A percentile compares a stretch with the other conserved stretches of the same genome.
phyloP scores from a whole-genome alignment of 1,140 invertebrate genomes.

The Helicoverpa armigera region DNA sequence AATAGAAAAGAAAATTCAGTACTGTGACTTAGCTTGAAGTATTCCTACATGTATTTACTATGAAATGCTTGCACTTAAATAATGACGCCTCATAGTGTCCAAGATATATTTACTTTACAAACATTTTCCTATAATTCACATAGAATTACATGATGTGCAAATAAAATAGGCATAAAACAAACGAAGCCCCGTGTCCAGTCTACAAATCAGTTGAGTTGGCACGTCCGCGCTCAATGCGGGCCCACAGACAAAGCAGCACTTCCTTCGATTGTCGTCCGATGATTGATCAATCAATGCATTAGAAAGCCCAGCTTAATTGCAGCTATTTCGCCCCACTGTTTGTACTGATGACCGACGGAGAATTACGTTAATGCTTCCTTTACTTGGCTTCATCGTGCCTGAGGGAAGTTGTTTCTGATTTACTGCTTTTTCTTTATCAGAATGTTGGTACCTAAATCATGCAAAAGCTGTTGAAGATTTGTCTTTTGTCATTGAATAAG shows the following conservation, averaged over 20 bases:
- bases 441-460: background rate
- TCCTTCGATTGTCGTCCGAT: slow-evolving; percentile 77
- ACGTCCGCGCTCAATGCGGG: slow-evolving; percentile 76
- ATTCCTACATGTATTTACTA: too few species aligned
- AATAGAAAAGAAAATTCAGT: too few species aligned
- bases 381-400: slow-evolving; percentile 15
- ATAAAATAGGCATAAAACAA: slow-evolving; percentile 35
- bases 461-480: too few species aligned
- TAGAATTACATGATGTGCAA: background rate
- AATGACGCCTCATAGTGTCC: too few species aligned
- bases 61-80: too few species aligned
- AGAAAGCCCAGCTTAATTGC: slow-evolving; percentile 80
- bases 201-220: slow-evolving; percentile 42
- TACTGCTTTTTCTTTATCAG: background rate
- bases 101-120: too few species aligned
- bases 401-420: slow-evolving; percentile 27
- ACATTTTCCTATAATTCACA: too few species aligned
- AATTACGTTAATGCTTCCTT: slow-evolving; percentile 57
- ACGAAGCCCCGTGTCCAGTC: background rate
- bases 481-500: too few species aligned
- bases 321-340: slow-evolving; percentile 75
- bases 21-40: too few species aligned
- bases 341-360: slow-evolving; percentile 65
- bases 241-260: slow-evolving; percentile 71
- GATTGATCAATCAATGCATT: slow-evolving; percentile 84